phyloP scores from a whole-genome alignment of 2,113 vertebrate species.

The Sarotherodon lohbergeri region DNA sequence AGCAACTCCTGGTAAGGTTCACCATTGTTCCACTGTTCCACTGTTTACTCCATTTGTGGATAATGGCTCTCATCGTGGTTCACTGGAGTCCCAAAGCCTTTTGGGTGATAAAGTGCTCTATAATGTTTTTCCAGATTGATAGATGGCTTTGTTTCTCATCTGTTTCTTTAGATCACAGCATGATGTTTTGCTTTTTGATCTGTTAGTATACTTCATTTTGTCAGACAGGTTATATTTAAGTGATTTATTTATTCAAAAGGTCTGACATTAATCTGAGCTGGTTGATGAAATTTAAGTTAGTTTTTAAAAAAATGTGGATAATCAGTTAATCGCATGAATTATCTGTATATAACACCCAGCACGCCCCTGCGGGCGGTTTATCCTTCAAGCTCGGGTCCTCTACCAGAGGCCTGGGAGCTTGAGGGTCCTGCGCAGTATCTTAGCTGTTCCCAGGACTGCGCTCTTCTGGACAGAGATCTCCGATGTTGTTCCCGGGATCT shows the following conservation, averaged over 20 bases:
- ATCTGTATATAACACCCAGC: neutral
- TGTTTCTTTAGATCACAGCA: neutral
- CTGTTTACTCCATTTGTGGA: neutral
- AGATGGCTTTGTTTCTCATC: neutral
- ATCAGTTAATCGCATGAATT: neutral
- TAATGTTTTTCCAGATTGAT: fast-evolving
- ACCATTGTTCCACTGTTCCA: neutral
- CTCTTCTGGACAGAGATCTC: too few species aligned
- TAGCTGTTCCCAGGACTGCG: too few species aligned
- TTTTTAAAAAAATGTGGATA: neutral
- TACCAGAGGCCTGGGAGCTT: too few species aligned
- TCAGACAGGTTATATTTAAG: neutral
- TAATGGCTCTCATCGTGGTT: neutral
- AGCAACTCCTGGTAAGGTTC: neutral
- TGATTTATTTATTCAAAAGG: neutral
- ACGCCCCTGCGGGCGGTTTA: too few species aligned
- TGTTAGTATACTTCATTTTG: neutral
- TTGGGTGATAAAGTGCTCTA: neutral
- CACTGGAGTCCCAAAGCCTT: neutral
- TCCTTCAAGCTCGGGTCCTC: too few species aligned
- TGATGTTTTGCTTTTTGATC: neutral
- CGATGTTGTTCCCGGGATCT: too few species aligned
- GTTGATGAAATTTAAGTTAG: neutral
- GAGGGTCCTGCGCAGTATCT: too few species aligned
- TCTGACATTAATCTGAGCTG: neutral